Base-by-base conservation (phyloP, 2,113 vertebrate genomes). In the Anas platyrhynchos region DNA sequence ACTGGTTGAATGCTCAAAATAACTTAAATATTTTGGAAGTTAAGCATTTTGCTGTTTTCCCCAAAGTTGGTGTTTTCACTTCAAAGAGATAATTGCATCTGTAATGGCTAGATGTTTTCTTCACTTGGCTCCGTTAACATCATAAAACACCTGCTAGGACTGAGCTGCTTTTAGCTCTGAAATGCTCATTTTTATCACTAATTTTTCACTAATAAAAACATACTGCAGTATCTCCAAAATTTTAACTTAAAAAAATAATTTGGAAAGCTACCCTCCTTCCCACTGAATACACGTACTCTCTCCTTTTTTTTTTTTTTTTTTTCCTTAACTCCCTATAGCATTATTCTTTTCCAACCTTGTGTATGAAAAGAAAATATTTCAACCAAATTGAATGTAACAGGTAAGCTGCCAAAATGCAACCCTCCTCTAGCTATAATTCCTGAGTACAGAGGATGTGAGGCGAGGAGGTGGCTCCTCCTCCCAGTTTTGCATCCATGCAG, bases 21-120 rank as follows among this genome's bases (percentile, higher is more conserved):
- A 95, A 92, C 83, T 94, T 80, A 92, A 94, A 95, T 97, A 86
- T 83, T 96, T 94, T 82, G 65, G 75, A 92, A 95, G 89, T 36
- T 44, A 25, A 83, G 83, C 7, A 1, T 92, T 94, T 90, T 10
- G 26, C 41, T 95, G 89, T 89, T 95, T 89, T 68, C 78, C 86
- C 69, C 74, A 65, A n/a, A 34, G 71, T 82, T 66, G 8, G 13
- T 94, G 86, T 89, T 95, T 94, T 75, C 76, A 73, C 79, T 85
- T 94, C 87, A 84, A 88, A 66, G 31, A 89, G 84, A 81, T 88
- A 91, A 91, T 76, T 95, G 69, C 50, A 22, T 86, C 27, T 85
- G 43, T 66, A 68, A 50, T 46, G 69, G 88, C 43, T 12, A 82
- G 86, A 83, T 79, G 58, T 71, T 93, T 94, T 87, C 74, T 75